Evolutionary conservation across 2,113 vertebrate genomes (phyloP), one percentile per base, ranked within the genome.

Genomic region (Xyrauchen texanus): DNA sequence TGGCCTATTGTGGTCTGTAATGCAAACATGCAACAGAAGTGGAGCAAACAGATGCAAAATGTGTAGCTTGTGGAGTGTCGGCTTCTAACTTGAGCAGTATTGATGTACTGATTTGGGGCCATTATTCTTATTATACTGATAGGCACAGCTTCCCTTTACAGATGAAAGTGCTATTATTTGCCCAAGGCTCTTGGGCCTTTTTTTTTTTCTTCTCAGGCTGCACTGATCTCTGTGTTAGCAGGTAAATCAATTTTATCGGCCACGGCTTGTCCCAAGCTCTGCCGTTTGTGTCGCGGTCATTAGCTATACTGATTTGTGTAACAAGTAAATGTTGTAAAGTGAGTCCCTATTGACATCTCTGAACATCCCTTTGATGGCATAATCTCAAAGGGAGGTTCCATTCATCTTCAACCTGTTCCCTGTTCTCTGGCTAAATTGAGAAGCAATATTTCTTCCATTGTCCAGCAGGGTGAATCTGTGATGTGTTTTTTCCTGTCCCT

Each of bases 231-330:
- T 60, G 53, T 58, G 16, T 55, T 62, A 66, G 68, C 71, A 77
- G 76, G 77, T 68, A 82, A 72, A 81, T 85, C 78, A 13, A 84
- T 83, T 72, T 73, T 81, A 85, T 84, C 47, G 78, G 68, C 68
- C 62, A n/a, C 12, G 57, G 46, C 58, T 60, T 78, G 76, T 73
- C 52, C 71, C 55, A 69, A 79, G 70, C 68, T 78, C 61, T 57
- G 66, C 60, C 78, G 70, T 49, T 49, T 45, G 9, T 72, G 70
- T 82, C 82, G 49, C 21, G 68, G 68, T 88, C 82, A 84, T 88
- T 89, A 85, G 82, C 75, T 65, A 68, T 73, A 78, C 76, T 83
- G 86, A 88, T 87, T 88, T 85, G 82, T 86, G 85, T 66, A 79
- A 78, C 81, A 71, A 72, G 79, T 84, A 71, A 67, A 55, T 79